These are phyloP conservation scores for Argynnis bischoffii DNA, from an alignment of 2,888 invertebrate species.

Conservation along the genomic window DNA sequence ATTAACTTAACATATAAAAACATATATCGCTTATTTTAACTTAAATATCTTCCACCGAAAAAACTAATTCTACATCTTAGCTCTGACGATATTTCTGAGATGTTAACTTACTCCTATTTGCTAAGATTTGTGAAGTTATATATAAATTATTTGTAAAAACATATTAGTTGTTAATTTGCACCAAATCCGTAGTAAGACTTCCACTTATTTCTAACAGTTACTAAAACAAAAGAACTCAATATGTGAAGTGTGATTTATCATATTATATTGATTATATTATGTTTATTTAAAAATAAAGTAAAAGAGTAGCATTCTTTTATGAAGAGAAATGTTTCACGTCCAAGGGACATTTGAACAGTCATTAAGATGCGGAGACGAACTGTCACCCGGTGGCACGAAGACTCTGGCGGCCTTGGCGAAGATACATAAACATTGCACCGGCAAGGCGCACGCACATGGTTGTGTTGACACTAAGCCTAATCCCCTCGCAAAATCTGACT, in stretches of 20 bases:
- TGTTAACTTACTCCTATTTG: too few species aligned
- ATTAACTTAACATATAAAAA: too few species aligned
- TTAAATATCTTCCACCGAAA: too few species aligned
- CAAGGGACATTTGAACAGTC: slow-evolving; percentile 84
- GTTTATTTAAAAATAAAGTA: slow-evolving; percentile 6
- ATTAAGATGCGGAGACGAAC: slow-evolving; percentile 77
- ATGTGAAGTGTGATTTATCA: too few species aligned
- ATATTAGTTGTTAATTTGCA: neutral
- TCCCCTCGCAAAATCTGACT: slow-evolving; percentile 73
- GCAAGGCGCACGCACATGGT: slow-evolving; percentile 89
- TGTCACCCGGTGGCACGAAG: slow-evolving; percentile 75
- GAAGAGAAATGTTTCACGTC: slow-evolving; percentile 70
- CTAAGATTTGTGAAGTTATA: too few species aligned
- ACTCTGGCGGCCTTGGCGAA: slow-evolving; percentile 80
- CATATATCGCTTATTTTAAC: too few species aligned
- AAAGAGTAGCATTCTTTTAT: slow-evolving; percentile 1
- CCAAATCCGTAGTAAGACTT: neutral
- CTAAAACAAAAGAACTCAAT: too few species aligned
- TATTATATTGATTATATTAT: slow-evolving; percentile 19
- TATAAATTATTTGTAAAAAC: too few species aligned
- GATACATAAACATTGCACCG: slow-evolving; percentile 88
- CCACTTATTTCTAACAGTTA: too few species aligned
- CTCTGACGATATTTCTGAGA: too few species aligned
- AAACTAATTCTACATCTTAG: too few species aligned
- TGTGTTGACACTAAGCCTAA: slow-evolving; percentile 79